phyloP scores from a whole-genome alignment of 2,113 vertebrate genomes.

The Caretta caretta region DNA sequence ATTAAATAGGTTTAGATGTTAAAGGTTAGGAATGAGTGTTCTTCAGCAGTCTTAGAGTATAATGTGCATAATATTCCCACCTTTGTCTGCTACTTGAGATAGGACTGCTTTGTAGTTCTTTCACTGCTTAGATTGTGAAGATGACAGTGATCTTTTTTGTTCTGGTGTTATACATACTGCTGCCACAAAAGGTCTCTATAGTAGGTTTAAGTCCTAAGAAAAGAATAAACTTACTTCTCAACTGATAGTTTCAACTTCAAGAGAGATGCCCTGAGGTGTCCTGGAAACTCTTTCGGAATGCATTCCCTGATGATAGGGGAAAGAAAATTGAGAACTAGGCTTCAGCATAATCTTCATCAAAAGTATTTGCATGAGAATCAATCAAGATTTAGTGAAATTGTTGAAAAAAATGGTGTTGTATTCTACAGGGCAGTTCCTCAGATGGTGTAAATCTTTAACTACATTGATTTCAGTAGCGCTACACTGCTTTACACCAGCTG shows the following conservation, averaged over 20 bases:
- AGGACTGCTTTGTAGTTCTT: not conserved
- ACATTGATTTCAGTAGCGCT: not conserved
- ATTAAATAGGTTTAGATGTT: not conserved
- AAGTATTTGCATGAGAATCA: conserved; percentile 10
- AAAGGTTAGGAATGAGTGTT: conserved; percentile 11
- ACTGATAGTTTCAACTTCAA: not conserved
- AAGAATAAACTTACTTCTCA: not conserved
- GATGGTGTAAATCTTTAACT: not conserved
- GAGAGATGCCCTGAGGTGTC: not conserved
- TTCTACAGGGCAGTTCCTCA: not conserved
- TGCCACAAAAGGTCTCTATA: not conserved
- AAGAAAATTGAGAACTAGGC: not conserved
- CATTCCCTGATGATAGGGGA: not conserved
- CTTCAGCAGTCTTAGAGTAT: not conserved
- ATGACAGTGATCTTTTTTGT: not conserved
- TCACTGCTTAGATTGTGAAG: not conserved
- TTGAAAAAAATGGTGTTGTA: not conserved
- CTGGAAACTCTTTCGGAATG: not conserved
- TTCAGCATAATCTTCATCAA: not conserved
- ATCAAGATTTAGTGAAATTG: not conserved
- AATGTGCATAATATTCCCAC: not conserved
- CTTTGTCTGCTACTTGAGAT: not conserved
- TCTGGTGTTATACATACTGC: not conserved
- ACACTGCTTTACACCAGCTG: not conserved
- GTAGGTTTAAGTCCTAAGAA: not conserved